phyloP scores from a whole-genome alignment of 2,797 vertebrate species.

The Pelodytes ibericus region DNA sequence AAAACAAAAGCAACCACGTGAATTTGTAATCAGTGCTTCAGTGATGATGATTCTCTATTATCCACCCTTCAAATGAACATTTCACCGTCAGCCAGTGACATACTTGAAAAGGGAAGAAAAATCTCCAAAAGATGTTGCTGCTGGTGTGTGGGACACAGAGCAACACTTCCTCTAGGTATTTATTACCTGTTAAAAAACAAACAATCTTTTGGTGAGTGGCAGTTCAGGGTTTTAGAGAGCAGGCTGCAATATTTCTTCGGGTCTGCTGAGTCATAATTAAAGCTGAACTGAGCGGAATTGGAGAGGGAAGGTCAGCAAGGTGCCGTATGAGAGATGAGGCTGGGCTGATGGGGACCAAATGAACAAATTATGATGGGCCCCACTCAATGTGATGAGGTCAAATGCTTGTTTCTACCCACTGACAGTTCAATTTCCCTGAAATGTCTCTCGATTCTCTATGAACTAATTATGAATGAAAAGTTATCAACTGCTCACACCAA shows the following conservation, averaged over 20 bases:
- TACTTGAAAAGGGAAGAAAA: slow-evolving; percentile 63
- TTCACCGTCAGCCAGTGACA: slow-evolving; percentile 62
- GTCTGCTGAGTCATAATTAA: slow-evolving; percentile 98
- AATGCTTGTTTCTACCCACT: slow-evolving; percentile 93
- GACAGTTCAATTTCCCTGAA: slow-evolving; percentile 99
- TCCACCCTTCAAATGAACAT: too few species aligned
- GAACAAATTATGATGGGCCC: slow-evolving; percentile 99
- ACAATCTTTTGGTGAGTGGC: slow-evolving; percentile 93
- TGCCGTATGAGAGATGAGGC: slow-evolving; percentile 87
- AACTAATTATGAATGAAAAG: slow-evolving; percentile 99
- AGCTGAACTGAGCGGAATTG: slow-evolving; percentile 93
- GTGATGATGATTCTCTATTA: too few species aligned
- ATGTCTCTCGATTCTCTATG: slow-evolving; percentile 90
- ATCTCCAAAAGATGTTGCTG: slow-evolving; percentile 61
- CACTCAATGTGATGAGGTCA: slow-evolving; percentile 99
- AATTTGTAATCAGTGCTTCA: too few species aligned
- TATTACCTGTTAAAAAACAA: slow-evolving; percentile 93
- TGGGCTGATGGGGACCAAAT: slow-evolving; percentile 99
- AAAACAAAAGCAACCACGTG: too few species aligned
- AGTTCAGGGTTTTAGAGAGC: slow-evolving; percentile 90
- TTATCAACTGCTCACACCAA: slow-evolving; percentile 92
- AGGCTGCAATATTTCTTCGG: slow-evolving; percentile 86
- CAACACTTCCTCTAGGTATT: slow-evolving; percentile 82
- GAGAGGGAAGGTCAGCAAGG: slow-evolving; percentile 90
- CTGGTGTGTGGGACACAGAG: slow-evolving; percentile 69